phyloP scores from a whole-genome alignment of 2,797 vertebrate genomes.

The Sylvilagus floridanus region DNA sequence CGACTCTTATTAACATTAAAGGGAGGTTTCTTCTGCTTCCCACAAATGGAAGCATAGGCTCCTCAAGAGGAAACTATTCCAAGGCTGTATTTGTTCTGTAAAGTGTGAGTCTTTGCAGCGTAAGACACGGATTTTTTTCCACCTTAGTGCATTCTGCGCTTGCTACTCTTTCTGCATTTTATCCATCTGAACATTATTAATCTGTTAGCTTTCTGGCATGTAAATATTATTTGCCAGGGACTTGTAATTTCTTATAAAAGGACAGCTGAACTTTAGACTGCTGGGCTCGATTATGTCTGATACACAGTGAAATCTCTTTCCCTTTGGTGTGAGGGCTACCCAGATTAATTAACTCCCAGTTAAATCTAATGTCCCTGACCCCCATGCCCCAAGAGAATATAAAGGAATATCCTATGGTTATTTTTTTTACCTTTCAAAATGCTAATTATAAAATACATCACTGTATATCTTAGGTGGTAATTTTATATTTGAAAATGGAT shows the following conservation, averaged over 20 bases:
- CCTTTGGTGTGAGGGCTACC: background rate
- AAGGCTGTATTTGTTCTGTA: background rate
- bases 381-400: background rate
- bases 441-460: background rate
- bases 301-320: background rate
- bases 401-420: background rate
- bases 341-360: background rate
- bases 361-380: background rate
- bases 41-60: background rate
- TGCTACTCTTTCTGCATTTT: background rate
- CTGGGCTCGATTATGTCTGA: background rate
- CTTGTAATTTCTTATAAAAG: background rate
- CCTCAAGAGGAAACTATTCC: background rate
- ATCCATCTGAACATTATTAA: background rate
- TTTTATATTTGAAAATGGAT: slow-evolving; percentile 53
- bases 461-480: background rate
- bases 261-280: background rate
- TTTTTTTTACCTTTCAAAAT: background rate
- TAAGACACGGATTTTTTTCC: background rate
- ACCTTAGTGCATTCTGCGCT: background rate
- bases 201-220: background rate
- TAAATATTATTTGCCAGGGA: background rate
- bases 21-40: slow-evolving; percentile 5
- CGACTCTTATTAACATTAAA: background rate
- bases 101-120: background rate